Evolutionary conservation across 1,140 invertebrate species (phyloP).

Genomic region (Lepidurus packardi): DNA sequence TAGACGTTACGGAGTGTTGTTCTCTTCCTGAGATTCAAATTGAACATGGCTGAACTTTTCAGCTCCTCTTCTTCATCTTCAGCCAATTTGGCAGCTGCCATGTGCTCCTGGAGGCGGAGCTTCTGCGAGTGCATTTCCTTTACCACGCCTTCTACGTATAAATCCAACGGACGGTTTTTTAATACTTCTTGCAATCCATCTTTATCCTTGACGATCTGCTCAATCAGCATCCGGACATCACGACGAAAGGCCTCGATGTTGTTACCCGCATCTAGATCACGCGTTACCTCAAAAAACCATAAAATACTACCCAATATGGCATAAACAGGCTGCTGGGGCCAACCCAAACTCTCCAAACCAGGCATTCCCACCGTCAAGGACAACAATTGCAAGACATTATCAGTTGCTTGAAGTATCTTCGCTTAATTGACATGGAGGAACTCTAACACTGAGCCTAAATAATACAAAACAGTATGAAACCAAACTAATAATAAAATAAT

Average conservation of each 20-base stretch:
- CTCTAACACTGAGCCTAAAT: no score
- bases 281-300: neutral
- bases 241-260: neutral
- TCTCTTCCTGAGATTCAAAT: constrained; percentile 8
- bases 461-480: no score
- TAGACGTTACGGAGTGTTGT: neutral
- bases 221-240: neutral
- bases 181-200: neutral
- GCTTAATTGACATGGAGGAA: no score
- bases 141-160: neutral
- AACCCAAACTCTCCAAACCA: neutral
- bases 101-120: neutral
- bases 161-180: constrained; percentile 18
- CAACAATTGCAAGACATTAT: constrained; percentile 9
- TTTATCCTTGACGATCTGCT: neutral
- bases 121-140: neutral
- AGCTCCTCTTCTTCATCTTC: neutral
- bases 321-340: neutral
- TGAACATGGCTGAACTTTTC: neutral
- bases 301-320: neutral
- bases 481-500: no score
- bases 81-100: neutral
- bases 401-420: no score
- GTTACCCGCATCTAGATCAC: neutral
- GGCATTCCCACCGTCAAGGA: neutral